Percentiles rank a stretch among this genome's conserved stretches.
These are phyloP conservation scores for Tokudaia muenninki DNA, from an alignment of 2,797 vertebrate genomes.

Conservation along the genomic window DNA sequence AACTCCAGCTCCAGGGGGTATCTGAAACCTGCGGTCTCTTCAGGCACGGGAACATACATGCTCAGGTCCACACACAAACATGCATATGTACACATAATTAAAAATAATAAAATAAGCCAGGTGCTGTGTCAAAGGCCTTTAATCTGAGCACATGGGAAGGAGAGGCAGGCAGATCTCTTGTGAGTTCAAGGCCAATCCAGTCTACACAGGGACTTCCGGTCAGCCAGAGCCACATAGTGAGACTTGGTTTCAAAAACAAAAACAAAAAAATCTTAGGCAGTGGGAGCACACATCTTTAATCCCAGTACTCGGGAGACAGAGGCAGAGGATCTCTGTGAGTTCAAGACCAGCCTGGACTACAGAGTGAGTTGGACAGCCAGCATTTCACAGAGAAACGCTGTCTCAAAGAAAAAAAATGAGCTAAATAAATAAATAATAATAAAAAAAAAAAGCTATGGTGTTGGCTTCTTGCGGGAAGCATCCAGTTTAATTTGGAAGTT, in stretches of 20 bases:
- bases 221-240: no score
- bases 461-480: background rate
- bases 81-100: background rate
- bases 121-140: background rate
- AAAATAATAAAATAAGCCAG: background rate
- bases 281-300: background rate
- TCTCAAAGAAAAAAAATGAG: background rate
- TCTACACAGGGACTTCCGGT: no score
- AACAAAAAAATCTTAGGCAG: no score
- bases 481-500: background rate
- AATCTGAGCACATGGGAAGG: background rate
- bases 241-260: no score
- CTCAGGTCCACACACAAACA: background rate
- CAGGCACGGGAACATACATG: background rate
- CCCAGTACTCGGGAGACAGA: background rate
- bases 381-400: background rate
- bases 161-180: no score
- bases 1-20: background rate
- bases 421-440: background rate
- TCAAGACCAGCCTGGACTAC: background rate
- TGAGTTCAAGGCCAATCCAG: no score
- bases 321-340: background rate
- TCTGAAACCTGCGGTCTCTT: background rate
- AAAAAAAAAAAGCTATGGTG: background rate
- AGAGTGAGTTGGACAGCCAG: no score